Evolutionary conservation across 1,140 invertebrate species (phyloP), one percentile per base, ranked within the genome.

Genomic region (Linepithema humile): DNA sequence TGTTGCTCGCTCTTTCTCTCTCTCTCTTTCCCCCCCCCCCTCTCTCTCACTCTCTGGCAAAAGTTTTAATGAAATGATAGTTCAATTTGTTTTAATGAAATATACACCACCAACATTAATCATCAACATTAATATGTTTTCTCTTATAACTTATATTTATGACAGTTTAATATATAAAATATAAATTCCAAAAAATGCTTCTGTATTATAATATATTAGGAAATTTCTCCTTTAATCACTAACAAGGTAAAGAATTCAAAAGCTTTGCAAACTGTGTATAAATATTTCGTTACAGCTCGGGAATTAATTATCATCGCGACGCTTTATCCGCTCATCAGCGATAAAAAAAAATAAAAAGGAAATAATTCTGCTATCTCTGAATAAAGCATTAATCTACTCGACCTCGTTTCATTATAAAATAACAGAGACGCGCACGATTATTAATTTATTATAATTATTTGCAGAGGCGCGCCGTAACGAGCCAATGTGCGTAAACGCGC

Each of bases 391-490:
- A 35, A 67, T 67, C 35, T 48, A 53, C 15, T 77, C 17, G 23
- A 77, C 2, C 20, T 5, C 12, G 3, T 57, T 80, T 80, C 48
- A 15, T 55, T 69, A n/a, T 15, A 29, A 17, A 64, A 48, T 38
- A 48, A 65, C 26, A 9, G 35, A 67, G 9, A 12, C 48, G 32
- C 40, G 40, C 23, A 35, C 48, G 48, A 70, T 80, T 78, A 70
- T 80, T 55, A 80, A 70, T 70, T 80, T 55, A 70, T 70, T 69
- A 40, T 55, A 80, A 80, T n/a, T 80, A 80, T 80, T 57, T 55
- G 62, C 64, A 35, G 35, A 35, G 20, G 17, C 12, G 23, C 75
- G 35, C 48, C 55, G 62, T 55, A 69, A 70, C 48, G 50, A 32
- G 23, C 17, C 26, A 20, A 48, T 62, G 29, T n/a, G 23, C 45